phyloP scores from a whole-genome alignment of 2,113 vertebrate species.

The Micronycteris hirsuta region DNA sequence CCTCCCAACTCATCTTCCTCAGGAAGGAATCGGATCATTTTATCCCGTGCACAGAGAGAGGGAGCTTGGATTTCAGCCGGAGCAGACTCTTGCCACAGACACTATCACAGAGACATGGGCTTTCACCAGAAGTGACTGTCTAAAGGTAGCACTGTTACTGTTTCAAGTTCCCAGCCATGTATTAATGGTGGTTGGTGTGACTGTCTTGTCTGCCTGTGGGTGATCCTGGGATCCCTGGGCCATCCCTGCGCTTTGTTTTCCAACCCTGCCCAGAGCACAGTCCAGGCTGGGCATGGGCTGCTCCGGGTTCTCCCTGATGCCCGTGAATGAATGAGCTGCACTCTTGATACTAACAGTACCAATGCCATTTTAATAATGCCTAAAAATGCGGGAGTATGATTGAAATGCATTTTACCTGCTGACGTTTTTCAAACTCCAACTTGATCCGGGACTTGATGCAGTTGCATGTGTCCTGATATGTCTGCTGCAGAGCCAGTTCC shows the following conservation, averaged over 20 bases:
- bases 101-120: not conserved
- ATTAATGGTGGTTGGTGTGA: fast-evolving
- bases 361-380: not conserved
- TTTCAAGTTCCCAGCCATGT: fast-evolving
- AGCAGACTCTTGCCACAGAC: not conserved
- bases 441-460: slow-evolving; percentile 99
- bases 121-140: fast-evolving
- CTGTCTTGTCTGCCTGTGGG: not conserved
- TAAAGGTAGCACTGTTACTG: fast-evolving
- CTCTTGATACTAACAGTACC: fast-evolving
- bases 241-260: not conserved
- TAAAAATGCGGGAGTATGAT: not conserved
- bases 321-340: not conserved
- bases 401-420: slow-evolving; percentile 87
- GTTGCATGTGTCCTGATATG: slow-evolving; percentile 96
- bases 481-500: slow-evolving; percentile 95
- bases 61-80: too few relatives aligned
- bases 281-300: fast-evolving
- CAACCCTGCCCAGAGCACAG: not conserved
- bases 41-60: fast-evolving
- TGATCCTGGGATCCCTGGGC: not conserved
- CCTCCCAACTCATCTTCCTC: not conserved
- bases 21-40: not conserved
- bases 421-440: slow-evolving; percentile 96
- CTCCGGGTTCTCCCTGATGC: not conserved